A percentile compares a stretch with the other conserved stretches of the same genome.
Evolutionary conservation across 2,113 vertebrate genomes (phyloP).

Genomic region (Rhipidura dahli): DNA sequence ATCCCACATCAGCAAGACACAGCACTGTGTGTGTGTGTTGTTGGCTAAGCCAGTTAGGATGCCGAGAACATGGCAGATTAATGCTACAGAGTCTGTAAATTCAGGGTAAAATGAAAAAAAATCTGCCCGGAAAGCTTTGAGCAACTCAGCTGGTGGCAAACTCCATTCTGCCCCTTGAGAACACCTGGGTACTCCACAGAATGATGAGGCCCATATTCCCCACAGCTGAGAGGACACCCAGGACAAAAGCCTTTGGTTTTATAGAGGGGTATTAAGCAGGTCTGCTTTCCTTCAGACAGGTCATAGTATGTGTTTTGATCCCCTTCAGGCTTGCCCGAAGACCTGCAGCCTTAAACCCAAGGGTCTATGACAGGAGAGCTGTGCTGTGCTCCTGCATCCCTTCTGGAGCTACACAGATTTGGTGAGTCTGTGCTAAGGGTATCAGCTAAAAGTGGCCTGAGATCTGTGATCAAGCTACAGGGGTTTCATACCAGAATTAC

Average conservation of each 20-base stretch:
- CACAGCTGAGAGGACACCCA: not conserved
- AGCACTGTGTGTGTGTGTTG: not conserved
- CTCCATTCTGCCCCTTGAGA: not conserved
- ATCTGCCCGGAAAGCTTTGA: not conserved
- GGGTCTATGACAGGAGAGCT: rapidly evolving
- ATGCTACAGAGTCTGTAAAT: not conserved
- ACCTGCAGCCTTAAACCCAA: not conserved
- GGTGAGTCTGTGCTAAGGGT: not conserved
- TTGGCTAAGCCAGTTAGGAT: not conserved
- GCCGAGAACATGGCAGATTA: not conserved
- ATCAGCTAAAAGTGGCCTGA: not conserved
- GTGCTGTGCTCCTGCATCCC: rapidly evolving
- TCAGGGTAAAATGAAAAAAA: not conserved
- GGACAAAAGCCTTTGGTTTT: not conserved
- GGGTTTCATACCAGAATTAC: rapidly evolving
- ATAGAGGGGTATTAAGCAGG: rapidly evolving
- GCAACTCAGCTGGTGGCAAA: not conserved
- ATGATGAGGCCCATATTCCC: not conserved
- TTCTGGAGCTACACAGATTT: not conserved
- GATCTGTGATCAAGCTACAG: not conserved
- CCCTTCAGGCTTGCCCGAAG: rapidly evolving
- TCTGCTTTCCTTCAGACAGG: rapidly evolving
- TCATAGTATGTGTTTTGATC: rapidly evolving
- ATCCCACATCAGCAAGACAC: not conserved
- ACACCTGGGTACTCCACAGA: not conserved